Percentiles rank a stretch among this genome's conserved stretches.
Conservation (phyloP, 2,797 vertebrate species). For the Crocidura indochinensis region DNA sequence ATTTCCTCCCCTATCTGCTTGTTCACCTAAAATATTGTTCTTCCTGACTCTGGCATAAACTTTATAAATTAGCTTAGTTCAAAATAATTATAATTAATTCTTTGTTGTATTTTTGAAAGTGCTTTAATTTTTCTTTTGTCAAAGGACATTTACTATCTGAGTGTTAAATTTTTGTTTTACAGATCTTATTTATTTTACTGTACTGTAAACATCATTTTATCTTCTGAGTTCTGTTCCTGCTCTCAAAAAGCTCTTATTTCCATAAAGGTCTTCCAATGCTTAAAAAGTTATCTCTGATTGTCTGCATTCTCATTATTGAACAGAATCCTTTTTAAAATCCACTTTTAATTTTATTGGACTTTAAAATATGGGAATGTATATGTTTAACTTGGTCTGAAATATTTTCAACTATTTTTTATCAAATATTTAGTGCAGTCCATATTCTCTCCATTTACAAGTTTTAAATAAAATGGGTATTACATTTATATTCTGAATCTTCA, state of each 20-base stretch:
- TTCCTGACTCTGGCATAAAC: neutral
- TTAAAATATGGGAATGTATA: neutral
- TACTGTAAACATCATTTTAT: neutral
- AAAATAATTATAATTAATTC: neutral
- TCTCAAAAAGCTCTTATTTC: neutral
- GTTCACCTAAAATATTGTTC: neutral
- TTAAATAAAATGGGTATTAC: neutral
- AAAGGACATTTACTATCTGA: neutral
- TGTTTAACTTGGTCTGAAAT: neutral
- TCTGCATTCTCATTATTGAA: neutral
- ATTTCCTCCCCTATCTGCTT: neutral
- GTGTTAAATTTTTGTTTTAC: constrained; percentile 10
- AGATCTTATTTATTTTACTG: neutral
- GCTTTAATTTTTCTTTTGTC: neutral
- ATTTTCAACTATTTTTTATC: constrained; percentile 8
- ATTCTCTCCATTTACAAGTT: neutral
- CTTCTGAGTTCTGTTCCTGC: neutral
- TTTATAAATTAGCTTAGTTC: neutral
- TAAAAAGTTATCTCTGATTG: neutral
- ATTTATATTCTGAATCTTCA: no score
- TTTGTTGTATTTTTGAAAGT: neutral
- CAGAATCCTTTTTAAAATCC: neutral
- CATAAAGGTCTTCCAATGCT: neutral
- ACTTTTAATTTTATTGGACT: neutral
- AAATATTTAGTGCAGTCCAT: neutral